A percentile compares a stretch with the other conserved stretches of the same genome.
Conservation (phyloP, 2,797 vertebrate species). For the Gorsachius magnificus region DNA sequence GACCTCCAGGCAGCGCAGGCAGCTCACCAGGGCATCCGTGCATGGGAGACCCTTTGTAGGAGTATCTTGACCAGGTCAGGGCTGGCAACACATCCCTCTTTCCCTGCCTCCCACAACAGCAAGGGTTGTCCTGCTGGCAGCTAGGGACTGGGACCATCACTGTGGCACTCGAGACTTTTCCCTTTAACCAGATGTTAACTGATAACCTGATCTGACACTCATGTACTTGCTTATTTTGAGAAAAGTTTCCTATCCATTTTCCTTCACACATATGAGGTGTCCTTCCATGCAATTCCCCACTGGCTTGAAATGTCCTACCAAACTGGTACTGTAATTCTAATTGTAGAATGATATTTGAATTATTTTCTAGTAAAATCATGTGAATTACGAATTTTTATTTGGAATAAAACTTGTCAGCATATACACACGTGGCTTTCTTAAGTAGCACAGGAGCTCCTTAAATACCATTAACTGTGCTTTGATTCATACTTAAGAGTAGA, state of each 20-base stretch:
- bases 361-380: background rate
- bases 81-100: accelerated
- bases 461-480: background rate
- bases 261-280: background rate
- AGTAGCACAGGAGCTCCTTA: background rate
- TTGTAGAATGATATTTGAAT: background rate
- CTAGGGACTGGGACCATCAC: accelerated
- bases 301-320: background rate
- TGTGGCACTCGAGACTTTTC: background rate
- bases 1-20: background rate
- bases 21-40: accelerated
- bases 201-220: background rate
- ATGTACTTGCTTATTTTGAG: background rate
- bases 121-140: background rate
- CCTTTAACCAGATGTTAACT: background rate
- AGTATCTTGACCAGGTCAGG: accelerated
- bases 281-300: background rate
- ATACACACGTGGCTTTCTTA: background rate
- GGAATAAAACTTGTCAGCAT: background rate
- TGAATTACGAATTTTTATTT: background rate
- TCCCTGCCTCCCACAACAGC: background rate
- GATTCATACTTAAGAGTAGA: background rate
- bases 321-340: background rate
- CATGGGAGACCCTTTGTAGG: background rate
- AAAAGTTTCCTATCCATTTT: background rate